Conservation (phyloP, 2,113 vertebrate genomes). For the Morone chrysops region DNA sequence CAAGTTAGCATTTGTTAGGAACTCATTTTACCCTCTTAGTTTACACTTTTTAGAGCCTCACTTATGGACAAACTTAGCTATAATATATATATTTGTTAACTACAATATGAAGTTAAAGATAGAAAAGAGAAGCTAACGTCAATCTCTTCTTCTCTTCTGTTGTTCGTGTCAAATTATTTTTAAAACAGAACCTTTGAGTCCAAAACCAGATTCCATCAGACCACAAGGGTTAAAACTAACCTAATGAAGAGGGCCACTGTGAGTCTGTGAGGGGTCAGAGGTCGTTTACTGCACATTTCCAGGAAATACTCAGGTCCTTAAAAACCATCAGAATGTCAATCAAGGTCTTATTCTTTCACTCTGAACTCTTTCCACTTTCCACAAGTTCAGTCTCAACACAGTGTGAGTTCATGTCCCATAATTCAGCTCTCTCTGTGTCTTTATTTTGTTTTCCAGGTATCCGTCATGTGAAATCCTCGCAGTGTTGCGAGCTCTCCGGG, state of each 20-base stretch:
- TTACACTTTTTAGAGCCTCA: background rate
- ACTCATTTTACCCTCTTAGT: background rate
- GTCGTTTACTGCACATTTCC: background rate
- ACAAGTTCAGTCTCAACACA: background rate
- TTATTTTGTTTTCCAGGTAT: constrained; percentile 15
- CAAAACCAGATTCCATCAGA: background rate
- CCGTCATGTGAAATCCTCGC: constrained; percentile 8
- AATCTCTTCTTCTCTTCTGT: background rate
- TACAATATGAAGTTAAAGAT: no score
- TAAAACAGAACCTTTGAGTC: background rate
- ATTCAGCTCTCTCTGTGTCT: background rate
- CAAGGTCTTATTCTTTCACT: background rate
- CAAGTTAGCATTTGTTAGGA: background rate
- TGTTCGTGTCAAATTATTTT: background rate
- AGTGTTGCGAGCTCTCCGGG: constrained; percentile 5
- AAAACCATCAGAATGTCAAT: background rate
- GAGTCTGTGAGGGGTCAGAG: background rate
- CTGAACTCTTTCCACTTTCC: background rate
- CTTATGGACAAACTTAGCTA: no score
- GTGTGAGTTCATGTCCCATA: background rate
- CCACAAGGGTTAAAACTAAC: background rate
- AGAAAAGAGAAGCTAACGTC: background rate
- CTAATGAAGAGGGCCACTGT: constrained; percentile 21
- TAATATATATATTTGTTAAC: no score
- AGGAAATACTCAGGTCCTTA: constrained; percentile 8